These are phyloP conservation scores for Tachina lurida DNA, from an alignment of 2,888 invertebrate genomes.

Conservation along the genomic window DNA sequence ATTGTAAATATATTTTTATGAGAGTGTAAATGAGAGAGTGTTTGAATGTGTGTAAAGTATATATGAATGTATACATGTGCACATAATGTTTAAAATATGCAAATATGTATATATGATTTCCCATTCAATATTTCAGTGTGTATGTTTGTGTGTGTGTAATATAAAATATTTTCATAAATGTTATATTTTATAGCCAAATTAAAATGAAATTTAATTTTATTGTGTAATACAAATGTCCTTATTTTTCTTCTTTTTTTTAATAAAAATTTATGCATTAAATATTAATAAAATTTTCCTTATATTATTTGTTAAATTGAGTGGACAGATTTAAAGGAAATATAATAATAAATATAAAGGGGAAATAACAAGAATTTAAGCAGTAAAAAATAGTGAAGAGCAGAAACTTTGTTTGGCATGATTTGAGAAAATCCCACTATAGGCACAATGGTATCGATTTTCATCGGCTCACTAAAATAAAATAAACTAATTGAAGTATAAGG, in stretches of 20 bases:
- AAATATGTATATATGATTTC: slow-evolving; percentile 29
- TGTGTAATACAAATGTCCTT: neutral
- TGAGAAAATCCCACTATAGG: too few relatives aligned
- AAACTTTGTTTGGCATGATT: too few relatives aligned
- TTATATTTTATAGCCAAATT: slow-evolving; percentile 61
- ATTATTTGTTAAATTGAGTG: slow-evolving; percentile 61
- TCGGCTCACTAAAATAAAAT: too few relatives aligned
- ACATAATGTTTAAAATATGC: slow-evolving; percentile 36
- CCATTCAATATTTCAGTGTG: slow-evolving; percentile 17
- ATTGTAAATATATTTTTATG: slow-evolving; percentile 24
- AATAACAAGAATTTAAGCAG: too few relatives aligned
- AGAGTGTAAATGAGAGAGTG: slow-evolving; percentile 49
- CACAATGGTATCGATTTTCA: too few relatives aligned
- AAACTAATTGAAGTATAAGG: too few relatives aligned
- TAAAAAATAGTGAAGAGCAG: too few relatives aligned
- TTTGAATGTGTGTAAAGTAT: slow-evolving; percentile 2
- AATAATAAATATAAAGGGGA: neutral
- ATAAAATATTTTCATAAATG: slow-evolving; percentile 49
- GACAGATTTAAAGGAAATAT: slow-evolving; percentile 18
- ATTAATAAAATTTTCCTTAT: slow-evolving; percentile 46
- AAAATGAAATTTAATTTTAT: slow-evolving; percentile 56
- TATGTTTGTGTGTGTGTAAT: neutral
- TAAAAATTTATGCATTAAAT: slow-evolving; percentile 56
- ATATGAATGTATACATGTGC: slow-evolving; percentile 34
- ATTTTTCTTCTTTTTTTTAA: slow-evolving; percentile 16